phyloP scores from a whole-genome alignment of 2,113 vertebrate species.

The Dinomys branickii region DNA sequence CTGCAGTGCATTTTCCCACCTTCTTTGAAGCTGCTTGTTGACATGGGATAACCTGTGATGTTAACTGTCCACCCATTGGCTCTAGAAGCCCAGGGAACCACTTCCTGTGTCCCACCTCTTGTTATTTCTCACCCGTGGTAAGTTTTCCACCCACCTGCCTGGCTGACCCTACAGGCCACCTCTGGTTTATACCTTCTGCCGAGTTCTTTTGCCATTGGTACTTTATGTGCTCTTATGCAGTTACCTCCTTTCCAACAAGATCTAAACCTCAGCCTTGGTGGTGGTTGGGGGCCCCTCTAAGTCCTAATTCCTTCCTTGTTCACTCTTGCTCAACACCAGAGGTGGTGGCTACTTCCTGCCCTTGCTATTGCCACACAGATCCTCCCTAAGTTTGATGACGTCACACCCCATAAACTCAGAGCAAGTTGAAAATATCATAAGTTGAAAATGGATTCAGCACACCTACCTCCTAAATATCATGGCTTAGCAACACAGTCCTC shows the following conservation, averaged over 20 bases:
- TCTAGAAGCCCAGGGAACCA: too few species aligned
- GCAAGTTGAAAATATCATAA: not conserved
- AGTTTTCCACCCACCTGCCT: not conserved
- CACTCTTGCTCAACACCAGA: not conserved
- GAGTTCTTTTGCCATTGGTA: not conserved
- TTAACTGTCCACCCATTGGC: not conserved
- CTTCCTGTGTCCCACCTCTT: not conserved
- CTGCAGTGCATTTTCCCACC: not conserved
- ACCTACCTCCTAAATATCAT: not conserved
- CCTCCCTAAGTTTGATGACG: not conserved
- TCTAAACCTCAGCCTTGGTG: not conserved
- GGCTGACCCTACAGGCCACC: not conserved
- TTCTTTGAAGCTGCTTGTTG: not conserved
- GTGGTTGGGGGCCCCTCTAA: too few species aligned
- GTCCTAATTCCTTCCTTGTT: not conserved
- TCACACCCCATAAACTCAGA: not conserved
- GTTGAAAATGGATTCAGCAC: not conserved
- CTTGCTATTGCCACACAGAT: not conserved
- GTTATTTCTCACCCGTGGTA: too few species aligned
- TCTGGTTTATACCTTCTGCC: not conserved
- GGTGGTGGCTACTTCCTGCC: not conserved
- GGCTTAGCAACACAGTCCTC: not conserved
- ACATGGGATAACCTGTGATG: not conserved
- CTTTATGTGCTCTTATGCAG: not conserved
- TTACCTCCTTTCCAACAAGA: too few species aligned